A percentile compares a stretch with the other conserved stretches of the same genome.
Conservation (phyloP, 1,140 invertebrate genomes). For the Forficula auricularia region DNA sequence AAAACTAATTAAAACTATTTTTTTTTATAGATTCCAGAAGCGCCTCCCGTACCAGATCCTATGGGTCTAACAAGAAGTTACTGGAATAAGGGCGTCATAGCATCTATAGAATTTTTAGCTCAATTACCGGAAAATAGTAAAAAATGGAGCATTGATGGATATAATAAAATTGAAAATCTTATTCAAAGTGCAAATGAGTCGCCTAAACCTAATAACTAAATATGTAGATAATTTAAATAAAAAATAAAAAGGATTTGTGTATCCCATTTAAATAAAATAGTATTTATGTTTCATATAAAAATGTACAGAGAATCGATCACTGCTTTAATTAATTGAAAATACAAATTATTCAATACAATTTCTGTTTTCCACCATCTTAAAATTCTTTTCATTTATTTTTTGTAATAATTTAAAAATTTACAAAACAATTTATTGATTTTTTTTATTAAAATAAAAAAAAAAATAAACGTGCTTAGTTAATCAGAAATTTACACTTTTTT, state of each 20-base stretch:
- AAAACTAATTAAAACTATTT: too few relatives aligned
- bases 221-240: neutral
- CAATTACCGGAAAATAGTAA: slow-evolving; percentile 27
- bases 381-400: too few relatives aligned
- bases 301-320: neutral
- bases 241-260: neutral
- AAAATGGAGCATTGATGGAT: slow-evolving; percentile 23
- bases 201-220: slow-evolving; percentile 11
- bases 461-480: too few relatives aligned
- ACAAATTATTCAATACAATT: too few relatives aligned
- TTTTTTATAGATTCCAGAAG: too few relatives aligned
- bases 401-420: too few relatives aligned
- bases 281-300: neutral
- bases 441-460: too few relatives aligned
- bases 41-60: too few relatives aligned
- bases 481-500: too few relatives aligned
- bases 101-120: slow-evolving; percentile 30
- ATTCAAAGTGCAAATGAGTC: slow-evolving; percentile 15
- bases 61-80: slow-evolving; percentile 22
- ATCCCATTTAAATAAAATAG: neutral
- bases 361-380: too few relatives aligned
- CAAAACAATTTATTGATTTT: too few relatives aligned
- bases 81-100: slow-evolving; percentile 35
- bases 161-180: slow-evolving; percentile 9
- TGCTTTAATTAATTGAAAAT: neutral